Base-by-base conservation (phyloP, 2,888 invertebrate species). In the Epiblema foenella region DNA sequence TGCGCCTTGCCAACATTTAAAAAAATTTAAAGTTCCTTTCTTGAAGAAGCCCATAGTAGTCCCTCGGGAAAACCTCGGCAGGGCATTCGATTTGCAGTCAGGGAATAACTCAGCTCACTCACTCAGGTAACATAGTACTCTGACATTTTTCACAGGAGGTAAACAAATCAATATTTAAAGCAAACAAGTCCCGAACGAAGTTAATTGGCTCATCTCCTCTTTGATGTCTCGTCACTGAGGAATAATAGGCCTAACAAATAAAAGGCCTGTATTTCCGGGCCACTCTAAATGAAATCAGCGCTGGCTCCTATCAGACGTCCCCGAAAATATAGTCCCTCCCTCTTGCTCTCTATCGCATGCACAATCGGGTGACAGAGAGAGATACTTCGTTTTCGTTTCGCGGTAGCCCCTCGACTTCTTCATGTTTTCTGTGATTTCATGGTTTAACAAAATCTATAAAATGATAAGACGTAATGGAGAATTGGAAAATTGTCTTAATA, bases 211-310 rank as follows among this genome's bases (percentile, higher is more conserved):
- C 33, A 33, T 62, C 62, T 20, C 15, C 20, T 15, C 63, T 63
- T 63, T 63, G 63, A 63, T 52, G 63, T 51, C 20, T 63, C 63
- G 37, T 52, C 51, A 63, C 49, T 62, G 49, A 17, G 37, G n/a
- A 60, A 46, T 63, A 51, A 37, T n/a, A n/a, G n/a, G n/a, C n/a
- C n/a, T n/a, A n/a, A 63, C 51, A 52, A 63, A 63, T 63, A 20
- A 37, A 37, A 18, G 18, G 51, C 7, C 37, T 33, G 17, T 52
- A 37, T 63, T 63, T 52, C 24, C 18, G 15, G 18, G 37, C 12
- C 18, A 37, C 37, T 37, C 51, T 7, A 2, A 29, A 37, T 51
- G 51, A 12, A 37, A 37, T 63, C 18, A 52, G 33, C 12, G n/a
- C 5, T 33, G 37, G 63, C 20, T 0, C 9, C 33, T 52, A 63